A percentile compares a stretch with the other conserved stretches of the same genome.
phyloP scores from a whole-genome alignment of 2,888 invertebrate species.

The Trichopria drosophilae region DNA sequence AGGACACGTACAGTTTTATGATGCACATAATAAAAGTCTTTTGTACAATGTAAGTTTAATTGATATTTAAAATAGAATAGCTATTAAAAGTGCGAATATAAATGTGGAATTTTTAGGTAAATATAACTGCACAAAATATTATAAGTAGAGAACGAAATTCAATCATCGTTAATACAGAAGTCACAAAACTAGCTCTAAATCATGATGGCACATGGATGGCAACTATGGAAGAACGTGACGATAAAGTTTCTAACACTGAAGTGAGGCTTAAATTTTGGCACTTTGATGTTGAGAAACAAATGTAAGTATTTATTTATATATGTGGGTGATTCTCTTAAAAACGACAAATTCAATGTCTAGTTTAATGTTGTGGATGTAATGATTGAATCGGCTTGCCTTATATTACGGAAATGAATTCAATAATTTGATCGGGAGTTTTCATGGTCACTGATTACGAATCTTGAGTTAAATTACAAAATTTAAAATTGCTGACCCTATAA shows the following conservation, averaged over 20 bases:
- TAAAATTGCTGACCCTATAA: too few species aligned
- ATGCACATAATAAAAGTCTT: slow-evolving; percentile 66
- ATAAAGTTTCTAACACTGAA: slow-evolving; percentile 65
- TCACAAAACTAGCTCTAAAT: slow-evolving; percentile 70
- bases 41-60: slow-evolving; percentile 73
- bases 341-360: too few species aligned
- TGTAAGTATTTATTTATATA: too few species aligned
- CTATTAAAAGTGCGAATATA: not conserved
- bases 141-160: slow-evolving; percentile 66
- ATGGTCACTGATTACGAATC: too few species aligned
- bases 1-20: slow-evolving; percentile 77
- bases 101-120: slow-evolving; percentile 62
- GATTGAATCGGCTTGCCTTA: too few species aligned
- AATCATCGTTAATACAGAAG: slow-evolving; percentile 67
- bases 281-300: slow-evolving; percentile 64
- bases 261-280: slow-evolving; percentile 77
- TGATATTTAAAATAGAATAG: too few species aligned
- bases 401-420: too few species aligned
- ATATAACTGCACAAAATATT: slow-evolving; percentile 73
- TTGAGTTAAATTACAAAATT: too few species aligned
- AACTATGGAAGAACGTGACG: slow-evolving; percentile 68
- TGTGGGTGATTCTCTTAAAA: too few species aligned
- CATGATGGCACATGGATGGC: slow-evolving; percentile 73
- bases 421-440: too few species aligned
- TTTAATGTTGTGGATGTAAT: too few species aligned